Base-by-base conservation (phyloP, 2,113 vertebrate genomes). In the Puntigrus tetrazona region DNA sequence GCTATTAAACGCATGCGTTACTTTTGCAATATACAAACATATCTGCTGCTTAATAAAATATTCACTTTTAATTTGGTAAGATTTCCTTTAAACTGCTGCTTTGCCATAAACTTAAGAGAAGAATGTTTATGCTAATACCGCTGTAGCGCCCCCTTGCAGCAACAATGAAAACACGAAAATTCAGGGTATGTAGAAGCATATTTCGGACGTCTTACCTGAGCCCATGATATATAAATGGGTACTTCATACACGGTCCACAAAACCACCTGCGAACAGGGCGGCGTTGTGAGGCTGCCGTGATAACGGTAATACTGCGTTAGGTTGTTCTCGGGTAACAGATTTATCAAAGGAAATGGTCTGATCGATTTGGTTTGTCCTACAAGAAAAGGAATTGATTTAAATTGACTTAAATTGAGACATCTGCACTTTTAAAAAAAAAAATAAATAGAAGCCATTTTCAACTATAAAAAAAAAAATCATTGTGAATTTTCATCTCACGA, bases 221-320 rank as follows among this genome's bases (percentile, higher is more conserved):
- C 57, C 83, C 8, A 92, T 10, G 96, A 93, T 0, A 97, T 94
- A 76, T 92, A 88, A 83, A 96, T 85, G 0, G 92, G 91, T 5
- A 96, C 94, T 90, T 96, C 92, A 0, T 96, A 97, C 1, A 97
- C 25, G 0, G 95, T 97, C 96, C 97, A 97, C 38, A 95, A 0
- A 0, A 96, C 96, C 0, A 69, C 91, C 34, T 95, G 94, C 0
- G 93, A 91, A 67, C 96, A 98, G 7, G 93, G 94, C 0, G 96
- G 96, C 0, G 94, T 98, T 89, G 96, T 97, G 83, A 97, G 94
- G 69, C 96, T 97, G 75, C 96, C 95, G 0, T 92, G 88, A 59
- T 97, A 96, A 81, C 95, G 92, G 87, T 95, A 96, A 90, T 95
- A 97, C 85, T 92, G 82, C 0, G 90, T 92, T 81, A 97, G 93